Evolutionary conservation across 2,888 invertebrate genomes (phyloP).

Genomic region (Hipparchia semele): DNA sequence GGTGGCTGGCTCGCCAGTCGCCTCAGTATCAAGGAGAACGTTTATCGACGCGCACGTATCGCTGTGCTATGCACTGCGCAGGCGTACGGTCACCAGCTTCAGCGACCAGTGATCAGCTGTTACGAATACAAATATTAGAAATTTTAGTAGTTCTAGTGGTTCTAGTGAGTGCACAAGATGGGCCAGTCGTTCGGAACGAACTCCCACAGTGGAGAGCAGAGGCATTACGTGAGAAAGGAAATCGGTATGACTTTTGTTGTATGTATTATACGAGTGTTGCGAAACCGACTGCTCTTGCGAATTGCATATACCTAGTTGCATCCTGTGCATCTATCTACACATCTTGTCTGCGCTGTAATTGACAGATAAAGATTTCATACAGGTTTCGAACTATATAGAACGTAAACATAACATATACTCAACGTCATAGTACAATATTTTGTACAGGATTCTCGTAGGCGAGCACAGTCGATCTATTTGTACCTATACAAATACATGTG

Average conservation of each 20-base stretch:
- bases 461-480: too few species aligned
- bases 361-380: not conserved
- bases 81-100: conserved; percentile 49
- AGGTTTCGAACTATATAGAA: not conserved
- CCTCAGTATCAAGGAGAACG: conserved; percentile 37
- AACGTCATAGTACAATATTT: too few species aligned
- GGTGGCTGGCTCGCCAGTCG: conserved; percentile 13
- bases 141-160: not conserved
- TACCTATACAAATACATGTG: too few species aligned
- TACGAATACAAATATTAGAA: conserved; percentile 36
- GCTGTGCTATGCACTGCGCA: conserved; percentile 54
- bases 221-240: conserved; percentile 75
- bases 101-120: conserved; percentile 60
- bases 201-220: conserved; percentile 72
- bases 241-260: conserved; percentile 60
- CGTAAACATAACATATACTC: too few species aligned
- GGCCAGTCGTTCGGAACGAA: conserved; percentile 79
- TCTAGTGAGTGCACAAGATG: conserved; percentile 65
- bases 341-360: not conserved
- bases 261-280: conserved; percentile 2
- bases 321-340: conserved; percentile 12
- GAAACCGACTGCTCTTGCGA: conserved; percentile 9
- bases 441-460: too few species aligned
- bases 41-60: conserved; percentile 42
- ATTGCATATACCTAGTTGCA: not conserved